A percentile compares a stretch with the other conserved stretches of the same genome.
Conservation (phyloP, 1,140 invertebrate genomes). For the Dinothrombium tinctorium region DNA sequence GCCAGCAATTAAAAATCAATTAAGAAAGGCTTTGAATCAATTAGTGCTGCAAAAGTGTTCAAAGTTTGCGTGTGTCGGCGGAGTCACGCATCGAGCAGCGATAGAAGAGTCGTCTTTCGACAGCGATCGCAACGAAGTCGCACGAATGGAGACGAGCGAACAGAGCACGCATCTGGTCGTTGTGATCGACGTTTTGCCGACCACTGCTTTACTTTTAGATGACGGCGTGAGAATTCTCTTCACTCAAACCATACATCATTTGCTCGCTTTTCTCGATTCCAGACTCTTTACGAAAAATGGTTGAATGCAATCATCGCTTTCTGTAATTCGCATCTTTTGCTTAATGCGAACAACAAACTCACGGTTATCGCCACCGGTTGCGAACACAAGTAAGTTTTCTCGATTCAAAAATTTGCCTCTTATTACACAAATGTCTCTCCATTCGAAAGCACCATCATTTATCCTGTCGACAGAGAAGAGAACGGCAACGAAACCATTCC, state of each 20-base stretch:
- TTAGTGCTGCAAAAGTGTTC: too few species aligned
- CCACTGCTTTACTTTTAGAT: neutral
- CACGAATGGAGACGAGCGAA: too few species aligned
- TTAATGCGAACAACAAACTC: slow-evolving; percentile 56
- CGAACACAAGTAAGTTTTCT: slow-evolving; percentile 46
- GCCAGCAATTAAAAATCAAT: too few species aligned
- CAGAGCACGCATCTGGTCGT: slow-evolving; percentile 5
- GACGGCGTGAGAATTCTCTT: neutral
- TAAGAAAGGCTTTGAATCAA: too few species aligned
- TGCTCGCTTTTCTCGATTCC: too few species aligned
- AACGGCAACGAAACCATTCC: slow-evolving; percentile 39
- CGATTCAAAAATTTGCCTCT: too few species aligned
- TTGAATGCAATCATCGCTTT: slow-evolving; percentile 67
- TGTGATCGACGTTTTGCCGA: slow-evolving; percentile 1
- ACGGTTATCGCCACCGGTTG: slow-evolving; percentile 66
- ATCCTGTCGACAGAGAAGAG: slow-evolving; percentile 36
- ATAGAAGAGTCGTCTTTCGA: too few species aligned
- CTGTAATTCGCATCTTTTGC: slow-evolving; percentile 73
- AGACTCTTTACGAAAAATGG: slow-evolving; percentile 29
- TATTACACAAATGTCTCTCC: too few species aligned
- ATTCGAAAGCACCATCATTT: too few species aligned
- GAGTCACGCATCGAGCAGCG: too few species aligned
- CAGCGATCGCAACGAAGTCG: too few species aligned
- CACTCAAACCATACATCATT: neutral
- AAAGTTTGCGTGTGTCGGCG: too few species aligned